A percentile compares a stretch with the other conserved stretches of the same genome.
Evolutionary conservation across 2,888 invertebrate genomes (phyloP).

Genomic region (Blastobasis lacticolella): DNA sequence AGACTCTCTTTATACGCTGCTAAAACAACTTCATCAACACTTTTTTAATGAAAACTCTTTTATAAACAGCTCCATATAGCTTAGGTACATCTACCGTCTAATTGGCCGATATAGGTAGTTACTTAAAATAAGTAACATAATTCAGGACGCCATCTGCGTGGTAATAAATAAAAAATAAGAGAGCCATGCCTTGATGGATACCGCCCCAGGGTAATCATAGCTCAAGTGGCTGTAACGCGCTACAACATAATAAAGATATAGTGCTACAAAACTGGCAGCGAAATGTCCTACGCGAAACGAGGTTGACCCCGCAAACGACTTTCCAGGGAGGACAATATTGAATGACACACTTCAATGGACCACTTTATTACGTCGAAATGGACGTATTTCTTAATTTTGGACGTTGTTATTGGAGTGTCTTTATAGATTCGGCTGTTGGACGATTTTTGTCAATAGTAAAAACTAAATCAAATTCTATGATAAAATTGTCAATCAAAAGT

Average conservation of each 20-base stretch:
- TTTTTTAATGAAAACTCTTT: too few species aligned
- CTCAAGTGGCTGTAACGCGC: slow-evolving; percentile 17
- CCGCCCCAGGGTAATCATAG: slow-evolving; percentile 57
- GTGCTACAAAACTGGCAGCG: slow-evolving; percentile 6
- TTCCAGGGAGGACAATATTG: too few species aligned
- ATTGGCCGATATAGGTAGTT: too few species aligned
- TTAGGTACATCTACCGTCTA: too few species aligned
- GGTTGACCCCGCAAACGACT: slow-evolving; percentile 22
- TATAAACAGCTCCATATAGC: too few species aligned
- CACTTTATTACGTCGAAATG: too few species aligned
- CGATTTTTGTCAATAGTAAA: slow-evolving; percentile 20
- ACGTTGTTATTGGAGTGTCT: too few species aligned
- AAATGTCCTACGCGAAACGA: slow-evolving; percentile 29
- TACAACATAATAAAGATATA: slow-evolving; percentile 1
- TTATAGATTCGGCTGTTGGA: slow-evolving; percentile 1
- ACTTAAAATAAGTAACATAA: too few species aligned
- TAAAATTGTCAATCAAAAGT: not conserved
- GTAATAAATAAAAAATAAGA: slow-evolving; percentile 57
- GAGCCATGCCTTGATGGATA: slow-evolving; percentile 49
- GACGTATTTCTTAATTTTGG: too few species aligned
- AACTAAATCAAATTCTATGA: slow-evolving; percentile 11
- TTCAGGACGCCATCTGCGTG: slow-evolving; percentile 16
- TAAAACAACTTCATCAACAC: too few species aligned
- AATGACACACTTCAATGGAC: too few species aligned
- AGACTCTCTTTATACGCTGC: too few species aligned